Evolutionary conservation across 2,113 vertebrate genomes (phyloP).

Genomic region (Azemiops feae): DNA sequence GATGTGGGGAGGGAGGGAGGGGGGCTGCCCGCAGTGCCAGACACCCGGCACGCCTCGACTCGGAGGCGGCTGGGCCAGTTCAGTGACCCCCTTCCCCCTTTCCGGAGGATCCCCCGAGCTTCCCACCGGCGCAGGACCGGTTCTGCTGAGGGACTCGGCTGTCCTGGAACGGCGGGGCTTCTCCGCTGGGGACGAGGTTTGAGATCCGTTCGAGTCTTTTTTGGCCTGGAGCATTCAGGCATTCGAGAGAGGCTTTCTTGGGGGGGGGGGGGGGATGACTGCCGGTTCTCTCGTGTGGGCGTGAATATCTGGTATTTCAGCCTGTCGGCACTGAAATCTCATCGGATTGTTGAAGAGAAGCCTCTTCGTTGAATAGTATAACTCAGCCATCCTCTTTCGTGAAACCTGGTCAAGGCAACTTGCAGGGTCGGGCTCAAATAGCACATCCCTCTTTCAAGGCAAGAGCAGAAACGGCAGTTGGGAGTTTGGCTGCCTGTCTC

Average conservation of each 20-base stretch:
- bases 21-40: not conserved
- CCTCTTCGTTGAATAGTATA: rapidly evolving
- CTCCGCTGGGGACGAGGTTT: not conserved
- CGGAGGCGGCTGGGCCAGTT: not conserved
- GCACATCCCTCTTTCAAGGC: not conserved
- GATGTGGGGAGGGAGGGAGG: not conserved
- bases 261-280: not conserved
- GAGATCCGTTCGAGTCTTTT: not conserved
- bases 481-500: not conserved
- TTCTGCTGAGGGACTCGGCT: not conserved
- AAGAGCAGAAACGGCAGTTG: not conserved
- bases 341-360: not conserved
- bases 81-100: rapidly evolving
- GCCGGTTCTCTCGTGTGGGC: not conserved
- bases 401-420: not conserved
- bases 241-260: not conserved
- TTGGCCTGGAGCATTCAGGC: not conserved
- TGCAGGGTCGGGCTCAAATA: not conserved
- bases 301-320: slow-evolving; percentile 12
- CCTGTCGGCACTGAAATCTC: not conserved
- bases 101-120: not conserved
- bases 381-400: not conserved
- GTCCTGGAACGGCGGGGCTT: not conserved
- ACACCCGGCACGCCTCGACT: slow-evolving; percentile 17
- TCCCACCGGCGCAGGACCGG: not conserved